Base-by-base conservation (phyloP, 1,140 invertebrate genomes). In the Musca domestica region DNA sequence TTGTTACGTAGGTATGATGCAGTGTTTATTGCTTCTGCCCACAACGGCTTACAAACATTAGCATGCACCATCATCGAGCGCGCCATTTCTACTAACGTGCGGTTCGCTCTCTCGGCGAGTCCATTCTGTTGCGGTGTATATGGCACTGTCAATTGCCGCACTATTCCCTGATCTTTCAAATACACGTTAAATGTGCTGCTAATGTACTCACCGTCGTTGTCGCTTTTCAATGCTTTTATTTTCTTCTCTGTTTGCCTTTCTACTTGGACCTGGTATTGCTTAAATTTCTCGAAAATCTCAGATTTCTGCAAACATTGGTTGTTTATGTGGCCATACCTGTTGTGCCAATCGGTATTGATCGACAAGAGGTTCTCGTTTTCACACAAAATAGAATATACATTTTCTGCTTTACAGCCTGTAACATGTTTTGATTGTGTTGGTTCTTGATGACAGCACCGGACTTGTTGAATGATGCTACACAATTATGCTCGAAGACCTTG, bases 1-100 rank as follows among this genome's bases (percentile, higher is more conserved):
- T 67, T 52, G 51, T 73, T 71, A 2, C 46, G 23, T 22, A 69
- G 20, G 30, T 85, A 84, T 6, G 74, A 72, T 9, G 83, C 80
- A 6, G 78, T 81, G 9, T 73, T 69, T 1, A 79, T 65, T 5
- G 83, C 82, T 71, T 85, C 84, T 12, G 78, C 83, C 84, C 83
- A 86, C 71, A 76, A 82, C 17, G 54, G 69, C 23, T 78, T 74
- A 15, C 64, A 25, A 49, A 84, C 66, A 6, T 74, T 69, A 54
- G 78, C 73, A 65, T 81, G 78, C 12, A 72, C 64, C 17, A 85
- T 54, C 75, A 83, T 76, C 30, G 70, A 67, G 19, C 70, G 47
- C 1, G 71, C 70, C 41, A 64, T 69, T 58, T 74, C 74, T n/a
- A 72, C 47, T 12, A 74, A 64, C 25, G 70, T 73, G 10, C 70